Evolutionary conservation across 37 sponge, comb jelly and placozoan genomes (phyloP).

Genomic region (Halisarca cf. caerulea): DNA sequence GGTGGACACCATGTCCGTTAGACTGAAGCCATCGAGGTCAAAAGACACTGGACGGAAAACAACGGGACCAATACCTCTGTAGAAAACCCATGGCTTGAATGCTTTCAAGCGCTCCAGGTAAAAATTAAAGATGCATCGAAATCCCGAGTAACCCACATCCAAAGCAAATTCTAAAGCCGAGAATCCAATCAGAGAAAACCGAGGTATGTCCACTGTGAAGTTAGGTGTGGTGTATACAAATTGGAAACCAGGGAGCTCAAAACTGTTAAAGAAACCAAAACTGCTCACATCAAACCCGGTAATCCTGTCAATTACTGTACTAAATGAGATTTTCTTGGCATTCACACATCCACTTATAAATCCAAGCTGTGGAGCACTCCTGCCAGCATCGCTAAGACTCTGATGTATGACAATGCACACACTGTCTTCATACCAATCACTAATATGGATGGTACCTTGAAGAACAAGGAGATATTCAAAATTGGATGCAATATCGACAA

Average conservation of each 20-base stretch:
- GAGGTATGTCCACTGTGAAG: too few relatives aligned
- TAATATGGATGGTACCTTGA: not conserved
- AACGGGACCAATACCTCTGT: not conserved
- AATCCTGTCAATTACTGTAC: not conserved
- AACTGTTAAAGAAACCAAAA: not conserved
- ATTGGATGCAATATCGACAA: not conserved
- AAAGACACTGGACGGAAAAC: not conserved
- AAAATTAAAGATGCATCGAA: too few relatives aligned
- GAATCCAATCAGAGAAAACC: too few relatives aligned
- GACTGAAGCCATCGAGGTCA: not conserved
- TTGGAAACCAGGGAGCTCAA: not conserved
- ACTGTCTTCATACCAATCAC: not conserved
- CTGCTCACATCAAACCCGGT: slow-evolving; percentile 4
- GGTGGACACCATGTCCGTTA: not conserved
- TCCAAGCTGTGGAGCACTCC: not conserved
- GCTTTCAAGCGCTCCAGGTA: too few relatives aligned
- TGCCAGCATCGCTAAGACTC: not conserved
- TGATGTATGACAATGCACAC: slow-evolving; percentile 6
- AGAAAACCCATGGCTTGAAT: too few relatives aligned
- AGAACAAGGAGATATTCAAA: not conserved
- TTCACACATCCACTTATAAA: not conserved
- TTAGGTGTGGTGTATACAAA: not conserved
- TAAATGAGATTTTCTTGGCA: not conserved
- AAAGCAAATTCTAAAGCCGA: too few relatives aligned
- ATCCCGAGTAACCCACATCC: too few relatives aligned